Evolutionary conservation across 92 coral and sea anemone species (phyloP), one percentile per base, ranked within the genome.

Genomic region (Epizoanthus illoricatus): DNA sequence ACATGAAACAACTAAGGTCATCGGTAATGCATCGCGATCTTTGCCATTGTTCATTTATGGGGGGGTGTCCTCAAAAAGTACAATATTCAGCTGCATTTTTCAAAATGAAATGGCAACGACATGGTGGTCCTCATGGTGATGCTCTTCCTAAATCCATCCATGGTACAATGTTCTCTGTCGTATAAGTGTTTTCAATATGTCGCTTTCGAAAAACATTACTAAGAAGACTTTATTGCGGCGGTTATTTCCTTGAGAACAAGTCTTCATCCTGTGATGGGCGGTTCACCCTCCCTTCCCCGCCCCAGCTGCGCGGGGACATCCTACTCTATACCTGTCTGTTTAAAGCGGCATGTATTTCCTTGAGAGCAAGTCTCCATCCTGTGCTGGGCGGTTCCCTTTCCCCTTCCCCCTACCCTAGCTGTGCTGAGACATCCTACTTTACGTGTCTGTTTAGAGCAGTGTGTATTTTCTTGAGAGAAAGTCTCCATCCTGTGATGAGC

Each of bases 391-490:
- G 15, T 45, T 45, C 0, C 49, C 49, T 7, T 7, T 45, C 0
- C 49, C 47, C 3, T 7, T 45, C 9, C 49, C 8, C 7, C 9
- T 2, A 0, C 16, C 56, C 36, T 2, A 45, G 49, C 49, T 45
- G n/a, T 20, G 39, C 8, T 2, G 39, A 3, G 9, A 21, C 58
- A 20, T 5, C 15, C 5, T 3, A 23, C 20, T 67, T 33, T 43
- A 92, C 94, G 88, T 92, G 97, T 90, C 91, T 90, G 81, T 92
- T 90, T 8, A 92, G 88, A 12, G 97, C 97, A 5, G 92, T 87
- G 62, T 92, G 97, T 67, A 87, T 92, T 92, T n/a, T 92, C 71
- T 92, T 90, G 3, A 92, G 89, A 7, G 94, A 94, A 36, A 88
- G 70, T 59, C 86, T 88, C 94, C 94, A 92, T 0, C 97, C 94